phyloP scores from a whole-genome alignment of 1,140 invertebrate species.

The Dendroctonus ponderosae region DNA sequence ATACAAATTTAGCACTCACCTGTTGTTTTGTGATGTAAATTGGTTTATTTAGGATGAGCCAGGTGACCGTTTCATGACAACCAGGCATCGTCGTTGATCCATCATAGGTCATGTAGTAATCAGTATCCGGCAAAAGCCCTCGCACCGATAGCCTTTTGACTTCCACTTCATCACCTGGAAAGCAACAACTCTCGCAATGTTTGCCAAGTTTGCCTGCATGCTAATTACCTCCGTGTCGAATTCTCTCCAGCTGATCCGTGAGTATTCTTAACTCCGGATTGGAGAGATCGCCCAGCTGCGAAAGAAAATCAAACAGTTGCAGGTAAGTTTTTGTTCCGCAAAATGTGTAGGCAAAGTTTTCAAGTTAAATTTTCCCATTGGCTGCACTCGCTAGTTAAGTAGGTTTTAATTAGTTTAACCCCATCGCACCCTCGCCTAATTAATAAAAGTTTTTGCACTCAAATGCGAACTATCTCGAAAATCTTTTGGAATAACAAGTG shows the following conservation, averaged over 20 bases:
- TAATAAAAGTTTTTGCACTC: no score
- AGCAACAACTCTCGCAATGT: no score
- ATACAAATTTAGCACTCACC: slow-evolving; percentile 54
- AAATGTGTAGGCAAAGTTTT: background rate
- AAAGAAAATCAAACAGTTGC: slow-evolving; percentile 19
- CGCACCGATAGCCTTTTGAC: slow-evolving; percentile 80
- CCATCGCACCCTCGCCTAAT: no score
- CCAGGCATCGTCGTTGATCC: slow-evolving; percentile 93
- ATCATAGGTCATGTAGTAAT: slow-evolving; percentile 96
- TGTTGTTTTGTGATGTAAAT: slow-evolving; percentile 95
- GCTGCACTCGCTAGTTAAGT: no score
- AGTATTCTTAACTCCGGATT: slow-evolving; percentile 83
- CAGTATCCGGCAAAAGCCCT: slow-evolving; percentile 85
- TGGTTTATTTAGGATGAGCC: slow-evolving; percentile 94
- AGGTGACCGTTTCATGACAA: slow-evolving; percentile 90
- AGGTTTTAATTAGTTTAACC: no score
- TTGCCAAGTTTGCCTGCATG: no score
- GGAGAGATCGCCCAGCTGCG: slow-evolving; percentile 79
- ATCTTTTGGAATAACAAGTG: no score
- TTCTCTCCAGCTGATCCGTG: slow-evolving; percentile 83
- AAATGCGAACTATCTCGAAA: no score
- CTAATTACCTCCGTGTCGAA: slow-evolving; percentile 77
- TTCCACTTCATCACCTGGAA: slow-evolving; percentile 72
- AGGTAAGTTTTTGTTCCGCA: background rate
- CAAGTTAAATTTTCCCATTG: background rate